A percentile compares a stretch with the other conserved stretches of the same genome.
Evolutionary conservation across 2,797 vertebrate genomes (phyloP).

Genomic region (Eulemur coronatus): DNA sequence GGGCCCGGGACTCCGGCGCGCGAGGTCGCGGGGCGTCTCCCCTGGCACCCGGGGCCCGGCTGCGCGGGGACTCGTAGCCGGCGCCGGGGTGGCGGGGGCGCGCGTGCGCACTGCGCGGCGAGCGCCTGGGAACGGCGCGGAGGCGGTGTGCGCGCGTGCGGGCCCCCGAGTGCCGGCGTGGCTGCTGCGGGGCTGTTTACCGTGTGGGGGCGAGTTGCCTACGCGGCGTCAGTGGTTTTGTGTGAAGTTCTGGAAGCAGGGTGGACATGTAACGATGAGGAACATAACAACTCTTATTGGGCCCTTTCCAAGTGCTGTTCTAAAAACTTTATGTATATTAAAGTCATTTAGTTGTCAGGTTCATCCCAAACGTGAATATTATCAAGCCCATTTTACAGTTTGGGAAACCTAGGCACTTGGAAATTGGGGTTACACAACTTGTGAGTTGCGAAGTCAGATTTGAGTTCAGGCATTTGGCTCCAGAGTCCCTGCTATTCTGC

Average conservation of each 20-base stretch:
- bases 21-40: background rate
- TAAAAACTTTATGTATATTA: background rate
- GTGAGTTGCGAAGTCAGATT: background rate
- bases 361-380: background rate
- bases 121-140: rapidly evolving
- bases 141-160: background rate
- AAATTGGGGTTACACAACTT: background rate
- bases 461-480: background rate
- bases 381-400: background rate
- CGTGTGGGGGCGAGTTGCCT: no score
- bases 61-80: background rate
- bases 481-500: background rate
- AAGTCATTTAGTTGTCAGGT: background rate
- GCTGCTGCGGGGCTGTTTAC: background rate
- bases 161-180: background rate
- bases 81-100: background rate
- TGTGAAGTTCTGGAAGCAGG: background rate
- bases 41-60: rapidly evolving
- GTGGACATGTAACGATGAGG: background rate
- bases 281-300: background rate
- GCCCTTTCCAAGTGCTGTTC: background rate
- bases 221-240: background rate
- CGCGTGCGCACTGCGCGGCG: constrained; percentile 43
- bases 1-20: background rate
- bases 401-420: background rate